These are phyloP conservation scores for Syrmaticus mikado DNA, from an alignment of 2,113 vertebrate species.

Conservation along the genomic window DNA sequence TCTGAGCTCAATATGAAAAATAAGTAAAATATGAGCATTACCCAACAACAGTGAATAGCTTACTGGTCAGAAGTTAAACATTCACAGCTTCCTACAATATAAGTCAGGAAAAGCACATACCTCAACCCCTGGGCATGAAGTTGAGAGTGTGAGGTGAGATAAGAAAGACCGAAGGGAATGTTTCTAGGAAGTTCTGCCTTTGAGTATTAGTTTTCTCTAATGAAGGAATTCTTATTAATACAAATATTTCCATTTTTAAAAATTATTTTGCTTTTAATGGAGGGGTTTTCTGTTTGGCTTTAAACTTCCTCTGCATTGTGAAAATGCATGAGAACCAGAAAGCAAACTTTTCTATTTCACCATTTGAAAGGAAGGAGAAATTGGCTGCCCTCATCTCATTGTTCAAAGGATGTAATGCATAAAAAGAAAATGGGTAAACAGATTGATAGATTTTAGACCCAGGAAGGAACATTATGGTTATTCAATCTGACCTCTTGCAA, in stretches of 20 bases:
- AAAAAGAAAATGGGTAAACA: constrained; percentile 35
- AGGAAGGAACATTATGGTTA: constrained; percentile 32
- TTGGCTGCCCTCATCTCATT: neutral
- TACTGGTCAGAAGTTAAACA: neutral
- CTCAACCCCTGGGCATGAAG: neutral
- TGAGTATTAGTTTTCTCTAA: neutral
- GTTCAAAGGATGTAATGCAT: neutral
- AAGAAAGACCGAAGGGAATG: neutral
- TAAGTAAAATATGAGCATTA: neutral
- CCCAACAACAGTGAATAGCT: neutral
- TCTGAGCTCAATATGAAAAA: neutral
- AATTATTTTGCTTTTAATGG: neutral
- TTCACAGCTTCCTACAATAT: neutral
- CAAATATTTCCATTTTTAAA: neutral
- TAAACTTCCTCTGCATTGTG: constrained; percentile 46
- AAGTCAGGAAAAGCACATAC: neutral
- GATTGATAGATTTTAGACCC: constrained; percentile 40
- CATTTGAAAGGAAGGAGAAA: neutral
- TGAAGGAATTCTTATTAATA: constrained; percentile 11
- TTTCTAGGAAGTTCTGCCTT: neutral
- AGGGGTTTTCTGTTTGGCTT: constrained; percentile 29
- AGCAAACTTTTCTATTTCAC: neutral
- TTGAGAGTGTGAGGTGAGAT: constrained; percentile 11
- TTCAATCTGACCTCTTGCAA: neutral
- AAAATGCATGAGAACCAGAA: constrained; percentile 45